phyloP scores from a whole-genome alignment of 2,113 vertebrate species.

The Neolamprologus cancellatus region DNA sequence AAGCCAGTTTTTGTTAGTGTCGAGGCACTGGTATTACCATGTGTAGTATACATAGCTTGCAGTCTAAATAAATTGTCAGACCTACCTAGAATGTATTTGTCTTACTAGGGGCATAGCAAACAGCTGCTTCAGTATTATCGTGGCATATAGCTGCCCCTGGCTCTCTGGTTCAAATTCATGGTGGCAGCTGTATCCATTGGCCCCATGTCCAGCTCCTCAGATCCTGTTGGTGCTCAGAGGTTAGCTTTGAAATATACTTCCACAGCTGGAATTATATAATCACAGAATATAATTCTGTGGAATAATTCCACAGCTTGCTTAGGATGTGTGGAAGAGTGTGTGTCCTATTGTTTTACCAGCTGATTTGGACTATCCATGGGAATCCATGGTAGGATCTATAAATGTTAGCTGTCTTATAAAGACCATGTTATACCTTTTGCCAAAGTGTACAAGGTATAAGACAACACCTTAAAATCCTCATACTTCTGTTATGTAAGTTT shows the following conservation, averaged over 20 bases:
- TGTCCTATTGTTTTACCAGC: background rate
- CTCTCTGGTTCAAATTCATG: background rate
- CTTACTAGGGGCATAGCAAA: background rate
- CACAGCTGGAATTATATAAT: background rate
- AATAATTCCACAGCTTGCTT: background rate
- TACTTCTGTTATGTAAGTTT: background rate
- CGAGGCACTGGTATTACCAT: background rate
- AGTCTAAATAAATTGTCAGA: background rate
- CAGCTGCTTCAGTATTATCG: background rate
- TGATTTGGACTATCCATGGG: background rate
- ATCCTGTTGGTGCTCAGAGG: background rate
- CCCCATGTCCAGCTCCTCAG: background rate
- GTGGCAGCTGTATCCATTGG: background rate
- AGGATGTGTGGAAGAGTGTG: background rate
- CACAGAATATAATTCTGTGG: background rate
- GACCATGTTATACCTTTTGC: background rate
- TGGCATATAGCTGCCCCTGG: background rate
- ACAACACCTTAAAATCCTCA: background rate
- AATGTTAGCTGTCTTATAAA: background rate
- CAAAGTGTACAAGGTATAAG: accelerated
- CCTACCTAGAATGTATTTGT: background rate
- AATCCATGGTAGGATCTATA: background rate
- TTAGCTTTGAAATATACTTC: background rate
- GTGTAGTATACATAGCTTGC: background rate
- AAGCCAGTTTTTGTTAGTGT: background rate